Conservation (phyloP, 2,113 vertebrate species). For the Mus musculus region DNA sequence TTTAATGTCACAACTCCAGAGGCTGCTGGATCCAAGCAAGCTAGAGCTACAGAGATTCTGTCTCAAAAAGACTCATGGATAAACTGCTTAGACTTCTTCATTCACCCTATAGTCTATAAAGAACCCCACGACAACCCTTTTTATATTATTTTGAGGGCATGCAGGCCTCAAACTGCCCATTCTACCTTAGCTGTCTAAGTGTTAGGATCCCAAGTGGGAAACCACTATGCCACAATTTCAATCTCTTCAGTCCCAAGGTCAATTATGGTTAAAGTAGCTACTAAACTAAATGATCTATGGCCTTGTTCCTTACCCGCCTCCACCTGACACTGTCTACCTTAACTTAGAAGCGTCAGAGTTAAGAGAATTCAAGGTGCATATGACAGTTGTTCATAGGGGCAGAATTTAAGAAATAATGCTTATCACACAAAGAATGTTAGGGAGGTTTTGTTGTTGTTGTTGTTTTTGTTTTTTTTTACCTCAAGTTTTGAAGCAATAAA, state of each 20-base stretch:
- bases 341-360: not conserved
- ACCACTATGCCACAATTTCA: not conserved
- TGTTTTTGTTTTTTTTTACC: constrained; percentile 81
- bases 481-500: constrained; percentile 98
- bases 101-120: not conserved
- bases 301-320: not conserved
- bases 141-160: not conserved
- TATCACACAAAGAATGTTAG: not conserved
- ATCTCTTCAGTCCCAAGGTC: not conserved
- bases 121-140: not conserved
- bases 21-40: not conserved
- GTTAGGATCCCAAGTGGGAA: not conserved
- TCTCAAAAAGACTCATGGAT: not conserved
- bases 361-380: not conserved
- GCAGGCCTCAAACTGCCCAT: not conserved
- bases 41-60: not conserved
- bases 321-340: not conserved
- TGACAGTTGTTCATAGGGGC: not conserved
- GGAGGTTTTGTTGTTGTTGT: too few species aligned
- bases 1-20: not conserved
- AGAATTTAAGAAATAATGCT: not conserved
- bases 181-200: not conserved
- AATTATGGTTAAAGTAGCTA: not conserved
- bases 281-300: not conserved
- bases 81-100: not conserved